Evolutionary conservation across 1,140 invertebrate genomes (phyloP), one percentile per base, ranked within the genome.

Genomic region (Calliphora vicina): DNA sequence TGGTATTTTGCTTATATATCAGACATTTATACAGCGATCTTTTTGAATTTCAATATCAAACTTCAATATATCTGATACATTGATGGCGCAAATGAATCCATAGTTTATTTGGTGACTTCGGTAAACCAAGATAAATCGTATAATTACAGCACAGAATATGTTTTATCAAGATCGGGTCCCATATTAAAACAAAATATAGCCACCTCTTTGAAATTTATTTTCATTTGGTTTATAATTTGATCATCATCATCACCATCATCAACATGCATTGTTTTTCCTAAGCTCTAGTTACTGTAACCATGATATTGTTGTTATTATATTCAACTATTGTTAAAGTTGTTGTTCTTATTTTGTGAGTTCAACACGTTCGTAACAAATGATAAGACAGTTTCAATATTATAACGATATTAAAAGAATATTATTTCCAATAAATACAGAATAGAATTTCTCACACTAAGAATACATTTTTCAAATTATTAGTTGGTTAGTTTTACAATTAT

Each of bases 231-330:
- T 5, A 50, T 50, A 50, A 50, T 50, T 50, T n/a, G 45, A 17
- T 50, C 45, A 50, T 50, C 45, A 45, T 45, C 29, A 29, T 29
- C 29, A 35, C 10, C 35, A 35, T 35, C 35, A 10, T 10, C 1
- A 35, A 35, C 6, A 35, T 8, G 10, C 35, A 50, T 50, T 67
- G n/a, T 67, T 20, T 67, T 23, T 67, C n/a, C n/a, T 23, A 67
- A 67, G 61, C 61, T 67, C 61, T 67, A 67, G 61, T 67, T 67
- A 67, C n/a, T 67, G 61, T 67, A 67, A 67, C 61, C 61, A 67
- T 67, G 61, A 67, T 67, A 67, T 67, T 67, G n/a, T 67, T 67
- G 61, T 67, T 67, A 10, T 67, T n/a, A n/a, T n/a, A n/a, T n/a
- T n/a, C n/a, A n/a, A n/a, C n/a, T n/a, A n/a, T n/a, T n/a, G n/a